phyloP scores from a whole-genome alignment of 2,888 invertebrate species.

The Dexiosoma caninum region DNA sequence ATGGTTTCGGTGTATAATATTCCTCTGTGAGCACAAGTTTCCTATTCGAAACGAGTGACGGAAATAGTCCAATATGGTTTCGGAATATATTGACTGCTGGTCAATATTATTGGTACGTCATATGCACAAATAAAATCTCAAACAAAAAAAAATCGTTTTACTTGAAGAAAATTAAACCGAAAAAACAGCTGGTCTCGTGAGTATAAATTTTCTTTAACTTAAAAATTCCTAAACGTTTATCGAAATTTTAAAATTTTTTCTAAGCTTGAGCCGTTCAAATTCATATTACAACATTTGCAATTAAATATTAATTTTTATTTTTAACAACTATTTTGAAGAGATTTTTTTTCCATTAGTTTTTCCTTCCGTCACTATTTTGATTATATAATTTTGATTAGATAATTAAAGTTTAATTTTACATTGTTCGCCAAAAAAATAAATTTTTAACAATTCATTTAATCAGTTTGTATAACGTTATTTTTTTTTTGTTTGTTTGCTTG shows the following conservation, averaged over 20 bases:
- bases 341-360: conserved; percentile 44
- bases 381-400: conserved; percentile 2
- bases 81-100: too few species aligned
- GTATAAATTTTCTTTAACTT: too few species aligned
- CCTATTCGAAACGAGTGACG: too few species aligned
- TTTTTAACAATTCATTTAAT: conserved; percentile 34
- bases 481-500: not conserved
- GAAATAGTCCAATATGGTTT: too few species aligned
- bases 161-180: too few species aligned
- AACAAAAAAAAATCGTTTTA: too few species aligned
- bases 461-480: not conserved
- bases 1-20: too few species aligned
- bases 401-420: not conserved
- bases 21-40: too few species aligned
- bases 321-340: conserved; percentile 42
- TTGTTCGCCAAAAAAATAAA: not conserved
- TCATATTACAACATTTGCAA: conserved; percentile 22
- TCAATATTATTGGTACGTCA: too few species aligned
- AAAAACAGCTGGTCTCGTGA: too few species aligned
- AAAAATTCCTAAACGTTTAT: not conserved
- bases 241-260: not conserved
- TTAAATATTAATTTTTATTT: conserved; percentile 48
- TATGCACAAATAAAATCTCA: too few species aligned
- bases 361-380: conserved; percentile 13
- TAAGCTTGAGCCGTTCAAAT: not conserved